Base-by-base conservation (phyloP, 2,888 invertebrate species). In the Dusona sp. region DNA sequence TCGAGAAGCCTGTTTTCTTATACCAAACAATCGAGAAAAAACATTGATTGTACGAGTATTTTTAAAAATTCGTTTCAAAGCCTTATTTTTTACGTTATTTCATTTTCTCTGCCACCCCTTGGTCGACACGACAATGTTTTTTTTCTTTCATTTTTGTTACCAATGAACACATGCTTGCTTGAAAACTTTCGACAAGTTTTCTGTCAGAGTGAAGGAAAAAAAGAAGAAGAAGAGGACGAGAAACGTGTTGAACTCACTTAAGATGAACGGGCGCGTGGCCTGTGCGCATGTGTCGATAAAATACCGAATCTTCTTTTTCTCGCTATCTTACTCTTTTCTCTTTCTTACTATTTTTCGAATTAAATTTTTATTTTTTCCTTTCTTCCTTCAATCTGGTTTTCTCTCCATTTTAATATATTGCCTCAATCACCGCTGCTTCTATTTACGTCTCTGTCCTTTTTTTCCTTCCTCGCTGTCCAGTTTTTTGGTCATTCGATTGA, bases 221-320 rank as follows among this genome's bases (percentile, higher is more conserved):
- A 57, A 51, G 19, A 74, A 81, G 64, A 51, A 22, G 45, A 51
- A 38, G 6, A 57, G 61, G 33, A 72, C 54, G 65, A 73, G 1
- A 54, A 79, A 77, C 83, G 85, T 51, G 85, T 72, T 80, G 22
- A 64, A 79, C 51, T 77, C 54, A 61, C 22, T 79, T 74, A 73
- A 68, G 64, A 51, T 51, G 57, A 45, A 70, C 38, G 74, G 29
- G 51, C 45, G 74, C 51, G 67, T 38, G 67, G n/a, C 77, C 61
- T 61, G 54, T 65, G 51, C 79, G 51, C 74, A 33, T 82, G 74
- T 79, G 81, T 48, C 78, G 57, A 85, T 79, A 79, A 85, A 85
- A 82, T 70, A 33, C 70, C 42, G 25, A 42, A 38, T 83, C 67
- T 22, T 57, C n/a, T 74, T 36, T 61, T 25, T 36, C 61, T 36